Conservation (phyloP, 2,888 invertebrate genomes). For the Liopterus haemorrhoidalis region DNA sequence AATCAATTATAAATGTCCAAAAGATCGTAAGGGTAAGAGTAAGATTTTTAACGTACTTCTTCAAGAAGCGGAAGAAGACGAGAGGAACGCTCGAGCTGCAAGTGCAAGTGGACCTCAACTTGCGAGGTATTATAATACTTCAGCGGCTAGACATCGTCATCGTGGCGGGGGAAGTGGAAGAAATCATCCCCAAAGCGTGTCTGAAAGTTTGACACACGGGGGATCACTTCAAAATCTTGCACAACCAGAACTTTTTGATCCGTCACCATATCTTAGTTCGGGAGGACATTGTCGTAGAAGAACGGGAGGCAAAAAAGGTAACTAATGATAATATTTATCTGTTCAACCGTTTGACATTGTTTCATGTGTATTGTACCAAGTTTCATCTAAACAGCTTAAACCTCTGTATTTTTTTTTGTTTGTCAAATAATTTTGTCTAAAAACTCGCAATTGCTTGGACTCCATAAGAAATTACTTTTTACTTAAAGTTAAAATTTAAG, state of each 20-base stretch:
- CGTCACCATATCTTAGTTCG: constrained; percentile 49
- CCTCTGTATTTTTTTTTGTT: no score
- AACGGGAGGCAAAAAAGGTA: constrained; percentile 20
- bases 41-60: constrained; percentile 75
- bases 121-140: constrained; percentile 46
- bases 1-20: constrained; percentile 75
- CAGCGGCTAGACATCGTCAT: constrained; percentile 40
- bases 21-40: constrained; percentile 80
- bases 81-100: constrained; percentile 54
- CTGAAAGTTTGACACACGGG: constrained; percentile 44
- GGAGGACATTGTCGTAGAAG: constrained; percentile 43
- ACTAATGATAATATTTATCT: no score
- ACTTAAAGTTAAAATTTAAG: no score
- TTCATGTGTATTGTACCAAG: no score
- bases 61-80: constrained; percentile 71
- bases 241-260: constrained; percentile 30
- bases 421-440: no score
- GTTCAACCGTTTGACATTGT: no score
- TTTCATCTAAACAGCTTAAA: no score
- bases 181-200: background rate
- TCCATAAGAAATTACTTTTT: no score
- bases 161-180: constrained; percentile 29
- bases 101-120: constrained; percentile 47
- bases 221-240: constrained; percentile 56
- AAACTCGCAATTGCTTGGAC: no score